phyloP scores from a whole-genome alignment of 2,113 vertebrate genomes.

The Vulpes ferrilata region DNA sequence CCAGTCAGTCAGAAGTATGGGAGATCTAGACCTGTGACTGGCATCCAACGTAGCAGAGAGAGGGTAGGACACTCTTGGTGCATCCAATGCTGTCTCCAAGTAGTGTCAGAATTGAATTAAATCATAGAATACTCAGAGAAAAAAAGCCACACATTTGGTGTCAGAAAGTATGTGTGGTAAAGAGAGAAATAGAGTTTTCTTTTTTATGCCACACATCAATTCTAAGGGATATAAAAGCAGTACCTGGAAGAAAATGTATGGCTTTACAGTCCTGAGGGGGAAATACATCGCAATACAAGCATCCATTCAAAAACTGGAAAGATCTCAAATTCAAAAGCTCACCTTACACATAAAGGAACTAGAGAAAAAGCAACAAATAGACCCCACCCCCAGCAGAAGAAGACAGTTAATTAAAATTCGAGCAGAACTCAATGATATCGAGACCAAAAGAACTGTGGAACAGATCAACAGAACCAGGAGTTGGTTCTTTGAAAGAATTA shows the following conservation, averaged over 20 bases:
- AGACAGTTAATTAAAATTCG: no score
- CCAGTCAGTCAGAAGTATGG: neutral
- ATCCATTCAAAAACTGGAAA: no score
- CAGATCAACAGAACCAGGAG: no score
- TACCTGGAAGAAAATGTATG: neutral
- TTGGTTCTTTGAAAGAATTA: no score
- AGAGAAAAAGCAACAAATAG: no score
- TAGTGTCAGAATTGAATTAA: neutral
- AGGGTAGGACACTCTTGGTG: neutral
- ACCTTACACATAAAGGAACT: no score
- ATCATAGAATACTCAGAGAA: neutral
- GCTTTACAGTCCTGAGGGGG: no score
- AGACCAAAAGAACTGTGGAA: no score
- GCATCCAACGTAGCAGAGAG: rapidly evolving
- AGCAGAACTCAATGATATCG: no score
- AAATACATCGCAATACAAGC: no score
- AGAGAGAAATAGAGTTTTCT: neutral
- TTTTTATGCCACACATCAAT: neutral
- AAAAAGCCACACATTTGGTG: neutral
- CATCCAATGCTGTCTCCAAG: neutral
- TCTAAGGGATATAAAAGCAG: neutral
- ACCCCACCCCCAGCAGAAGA: no score
- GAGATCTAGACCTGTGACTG: neutral
- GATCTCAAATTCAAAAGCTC: no score
- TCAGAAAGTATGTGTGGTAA: neutral